Evolutionary conservation across 2,888 invertebrate species (phyloP), one percentile per base, ranked within the genome.

Genomic region (Limulus polyphemus): DNA sequence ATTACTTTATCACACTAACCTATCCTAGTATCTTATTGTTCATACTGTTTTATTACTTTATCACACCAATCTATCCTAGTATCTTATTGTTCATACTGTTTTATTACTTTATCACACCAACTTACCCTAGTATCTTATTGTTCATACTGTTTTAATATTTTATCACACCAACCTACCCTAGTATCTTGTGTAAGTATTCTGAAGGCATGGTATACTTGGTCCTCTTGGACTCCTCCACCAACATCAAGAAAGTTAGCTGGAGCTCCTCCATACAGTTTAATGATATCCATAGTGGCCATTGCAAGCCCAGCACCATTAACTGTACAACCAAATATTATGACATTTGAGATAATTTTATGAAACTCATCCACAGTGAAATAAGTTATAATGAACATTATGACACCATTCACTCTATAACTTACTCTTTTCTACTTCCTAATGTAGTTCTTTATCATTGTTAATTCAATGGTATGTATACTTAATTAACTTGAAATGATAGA

Each of bases 251-350:
- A 99, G 78, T 99, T 99, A 0, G 99, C 99, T 11, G 99, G 98
- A 69, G 83, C 84, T 13, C 99, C 99, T 16, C 98, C 98, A 77
- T 94, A 87, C 51, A 98, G 79, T 74, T 91, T 92, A 67, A 99
- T 97, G 51, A 99, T 92, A 75, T 99, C 99, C 98, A 99, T 97
- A 10, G 99, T 99, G 3, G 98, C 99, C 99, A 99, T 99, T 5
- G 99, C 99, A 59, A 99, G 80, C 1, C 99, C 99, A 69, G 99
- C 99, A 17, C 99, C 99, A 80, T 99, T 99, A 0, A 99, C 99
- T 84, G 84, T 50, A 72, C 67, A 56, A 49, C 54, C 58, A 62
- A 56, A 57, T 55, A n/a, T 13, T 32, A 14, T 9, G 11, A 13
- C 17, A 48, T 11, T 46, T 32, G 7, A 32, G 32, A 32, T 7